Evolutionary conservation across 2,113 vertebrate genomes (phyloP).

Genomic region (Petromus typicus): DNA sequence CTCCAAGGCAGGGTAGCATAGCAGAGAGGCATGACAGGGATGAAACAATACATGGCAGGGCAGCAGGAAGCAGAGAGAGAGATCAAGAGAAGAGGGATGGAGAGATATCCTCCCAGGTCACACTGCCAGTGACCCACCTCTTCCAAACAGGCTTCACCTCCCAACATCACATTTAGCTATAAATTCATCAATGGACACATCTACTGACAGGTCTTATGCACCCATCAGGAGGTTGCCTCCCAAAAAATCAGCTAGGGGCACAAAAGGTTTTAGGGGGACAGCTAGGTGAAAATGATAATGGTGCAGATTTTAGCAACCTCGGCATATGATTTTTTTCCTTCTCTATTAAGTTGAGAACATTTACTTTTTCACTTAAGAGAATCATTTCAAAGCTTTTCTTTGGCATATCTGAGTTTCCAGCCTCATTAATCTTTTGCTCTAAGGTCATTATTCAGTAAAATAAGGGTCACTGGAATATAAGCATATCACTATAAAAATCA

Average conservation of each 20-base stretch:
- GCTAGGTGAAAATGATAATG: not conserved
- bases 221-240: not conserved
- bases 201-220: not conserved
- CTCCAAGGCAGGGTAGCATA: not conserved
- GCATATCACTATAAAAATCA: not conserved
- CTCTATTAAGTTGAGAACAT: not conserved
- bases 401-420: not conserved
- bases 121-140: not conserved
- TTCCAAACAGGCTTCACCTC: not conserved
- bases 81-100: not conserved
- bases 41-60: not conserved
- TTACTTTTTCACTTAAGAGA: not conserved
- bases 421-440: not conserved
- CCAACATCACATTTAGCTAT: not conserved
- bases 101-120: not conserved
- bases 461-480: not conserved
- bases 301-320: not conserved
- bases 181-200: not conserved
- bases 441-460: not conserved
- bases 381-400: not conserved
- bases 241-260: not conserved
- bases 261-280: not conserved
- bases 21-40: not conserved
- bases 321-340: not conserved
- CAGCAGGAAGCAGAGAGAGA: not conserved